These are phyloP conservation scores for Fistularia tabacaria DNA, from an alignment of 2,797 vertebrate genomes.

Conservation along the genomic window DNA sequence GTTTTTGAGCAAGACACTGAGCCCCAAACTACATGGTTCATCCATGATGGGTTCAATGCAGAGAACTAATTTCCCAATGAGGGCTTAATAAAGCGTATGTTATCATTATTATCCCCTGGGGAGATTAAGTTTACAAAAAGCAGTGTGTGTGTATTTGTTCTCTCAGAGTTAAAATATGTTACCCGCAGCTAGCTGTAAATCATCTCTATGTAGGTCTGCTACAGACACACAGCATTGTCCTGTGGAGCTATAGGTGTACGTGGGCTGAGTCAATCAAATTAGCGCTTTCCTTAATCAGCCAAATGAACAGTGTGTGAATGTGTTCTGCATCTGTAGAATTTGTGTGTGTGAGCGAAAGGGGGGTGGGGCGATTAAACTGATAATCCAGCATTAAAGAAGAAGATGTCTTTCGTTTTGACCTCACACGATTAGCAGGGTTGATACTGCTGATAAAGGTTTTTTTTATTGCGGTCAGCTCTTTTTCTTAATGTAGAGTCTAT, in stretches of 20 bases:
- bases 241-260: conserved; percentile 2
- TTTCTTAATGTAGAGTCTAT: no score
- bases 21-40: no score
- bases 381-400: no score
- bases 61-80: no score
- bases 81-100: conserved; percentile 4
- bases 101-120: conserved; percentile 24
- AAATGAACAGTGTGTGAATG: conserved; percentile 29
- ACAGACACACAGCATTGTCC: background rate
- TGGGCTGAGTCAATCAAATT: conserved; percentile 27
- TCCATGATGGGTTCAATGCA: no score
- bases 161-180: conserved; percentile 6
- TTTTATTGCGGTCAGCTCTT: no score
- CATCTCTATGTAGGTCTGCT: conserved; percentile 25
- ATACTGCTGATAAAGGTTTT: no score
- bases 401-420: no score
- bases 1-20: no score
- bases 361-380: no score
- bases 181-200: conserved; percentile 18
- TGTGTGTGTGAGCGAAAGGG: no score
- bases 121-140: conserved; percentile 23
- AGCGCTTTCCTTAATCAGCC: conserved; percentile 24
- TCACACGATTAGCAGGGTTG: no score
- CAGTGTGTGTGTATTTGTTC: conserved; percentile 12
- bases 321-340: background rate